Evolutionary conservation across 2,797 vertebrate species (phyloP).

Genomic region (Poecile montanus): DNA sequence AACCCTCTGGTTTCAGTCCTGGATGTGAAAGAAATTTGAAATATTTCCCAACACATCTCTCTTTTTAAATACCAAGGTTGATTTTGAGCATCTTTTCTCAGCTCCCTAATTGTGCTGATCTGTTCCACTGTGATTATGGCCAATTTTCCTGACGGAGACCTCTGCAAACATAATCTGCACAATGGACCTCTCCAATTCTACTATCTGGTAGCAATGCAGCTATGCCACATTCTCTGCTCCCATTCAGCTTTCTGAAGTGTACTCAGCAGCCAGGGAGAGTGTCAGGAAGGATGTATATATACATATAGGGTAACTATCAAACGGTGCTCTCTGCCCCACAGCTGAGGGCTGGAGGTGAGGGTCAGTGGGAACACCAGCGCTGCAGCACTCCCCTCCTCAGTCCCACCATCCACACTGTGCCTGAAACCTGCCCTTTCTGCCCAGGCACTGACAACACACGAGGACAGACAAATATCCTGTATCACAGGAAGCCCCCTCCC

Average conservation of each 20-base stretch:
- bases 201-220: background rate
- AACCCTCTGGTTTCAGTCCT: background rate
- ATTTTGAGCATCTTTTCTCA: background rate
- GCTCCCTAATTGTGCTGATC: background rate
- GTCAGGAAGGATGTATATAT: too few species aligned
- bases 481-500: background rate
- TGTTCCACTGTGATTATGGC: background rate
- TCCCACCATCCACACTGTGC: rapidly evolving
- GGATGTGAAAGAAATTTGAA: background rate
- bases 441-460: background rate
- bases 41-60: background rate
- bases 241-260: background rate
- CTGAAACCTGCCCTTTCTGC: background rate
- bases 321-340: background rate
- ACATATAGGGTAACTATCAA: background rate
- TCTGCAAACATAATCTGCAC: background rate
- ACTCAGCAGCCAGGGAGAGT: background rate
- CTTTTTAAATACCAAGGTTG: background rate
- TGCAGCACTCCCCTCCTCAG: background rate
- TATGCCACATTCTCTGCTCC: background rate
- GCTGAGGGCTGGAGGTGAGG: background rate
- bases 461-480: background rate
- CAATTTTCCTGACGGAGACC: background rate
- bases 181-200: background rate
- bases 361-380: background rate